A percentile compares a stretch with the other conserved stretches of the same genome.
These are phyloP conservation scores for Paracanthobrama guichenoti DNA, from an alignment of 2,113 vertebrate species.

Conservation along the genomic window DNA sequence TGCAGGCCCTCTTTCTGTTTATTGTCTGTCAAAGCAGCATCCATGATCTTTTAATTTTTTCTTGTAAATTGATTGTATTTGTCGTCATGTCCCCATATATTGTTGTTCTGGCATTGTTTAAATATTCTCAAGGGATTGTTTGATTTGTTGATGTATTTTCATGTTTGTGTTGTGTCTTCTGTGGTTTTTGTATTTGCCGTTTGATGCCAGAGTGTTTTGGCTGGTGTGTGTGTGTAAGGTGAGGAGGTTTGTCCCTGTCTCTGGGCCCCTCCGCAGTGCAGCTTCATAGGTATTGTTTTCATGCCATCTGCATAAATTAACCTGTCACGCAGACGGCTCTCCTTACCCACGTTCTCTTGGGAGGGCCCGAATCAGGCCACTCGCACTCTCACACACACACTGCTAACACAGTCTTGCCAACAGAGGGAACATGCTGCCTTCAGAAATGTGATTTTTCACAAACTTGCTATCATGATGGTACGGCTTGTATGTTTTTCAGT, in stretches of 20 bases:
- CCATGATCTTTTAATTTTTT: neutral
- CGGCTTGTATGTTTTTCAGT: constrained; percentile 22
- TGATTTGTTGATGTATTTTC: neutral
- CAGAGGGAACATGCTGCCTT: constrained; percentile 22
- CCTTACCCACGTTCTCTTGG: constrained; percentile 69
- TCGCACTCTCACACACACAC: constrained; percentile 63
- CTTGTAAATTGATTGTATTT: constrained; percentile 15
- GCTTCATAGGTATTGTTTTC: constrained; percentile 71
- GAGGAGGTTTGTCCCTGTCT: constrained; percentile 55
- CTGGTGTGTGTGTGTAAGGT: constrained; percentile 51
- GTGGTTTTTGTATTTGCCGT: neutral
- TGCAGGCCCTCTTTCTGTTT: neutral
- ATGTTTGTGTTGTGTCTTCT: constrained; percentile 15
- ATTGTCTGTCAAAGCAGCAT: neutral
- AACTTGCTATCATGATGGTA: neutral
- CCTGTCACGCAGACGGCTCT: constrained; percentile 72
- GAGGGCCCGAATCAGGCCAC: constrained; percentile 62
- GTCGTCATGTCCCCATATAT: neutral
- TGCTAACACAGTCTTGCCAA: constrained; percentile 58
- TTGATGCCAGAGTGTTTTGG: constrained; percentile 20
- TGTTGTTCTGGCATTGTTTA: neutral
- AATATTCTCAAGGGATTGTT: neutral
- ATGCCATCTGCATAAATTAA: constrained; percentile 79
- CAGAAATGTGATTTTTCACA: neutral
- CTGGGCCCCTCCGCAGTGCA: constrained; percentile 46